Evolutionary conservation across 1,140 invertebrate species (phyloP), one percentile per base, ranked within the genome.

Genomic region (Heliothis subflexa): DNA sequence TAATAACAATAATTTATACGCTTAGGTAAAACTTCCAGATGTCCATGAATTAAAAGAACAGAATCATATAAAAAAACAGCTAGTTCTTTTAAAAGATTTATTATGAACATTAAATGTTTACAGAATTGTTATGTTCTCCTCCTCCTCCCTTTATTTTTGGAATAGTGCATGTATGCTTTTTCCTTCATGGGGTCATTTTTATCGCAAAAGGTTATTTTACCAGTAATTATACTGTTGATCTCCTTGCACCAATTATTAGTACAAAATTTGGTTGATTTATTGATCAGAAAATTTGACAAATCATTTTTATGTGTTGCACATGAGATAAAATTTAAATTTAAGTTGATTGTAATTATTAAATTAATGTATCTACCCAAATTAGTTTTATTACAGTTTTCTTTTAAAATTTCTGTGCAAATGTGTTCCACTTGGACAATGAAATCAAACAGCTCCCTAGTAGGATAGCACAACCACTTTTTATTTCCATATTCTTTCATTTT

Each of bases 381-480:
- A 10, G 3, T 62, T 62, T 45, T 40, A 3, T 62, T 62, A n/a
- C 1, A 1, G 14, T 62, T 9, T 14, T 4, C 5, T 62, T 62
- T 62, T 62, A 62, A 13, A 3, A 62, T 62, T 62, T 40, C 25
- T 16, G 2, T 40, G 5, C 3, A 40, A 40, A 62, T 62, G 9
- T 40, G 40, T 62, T 62, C 61, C 3, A 62, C 28, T 45, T 62
- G 61, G n/a, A 11, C 61, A 62, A 62, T 40, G 33, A 62, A 62
- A 14, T 62, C 61, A 61, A 61, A 61, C 0, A 61, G 57, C 2
- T 5, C 21, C 7, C 28, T 64, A 4, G 61, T 64, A n/a, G 61
- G 61, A 40, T 45, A 64, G 40, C 28, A 64, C 61, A 64, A 40
- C 61, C 28, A 64, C 9, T 64, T 64, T 64, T 64, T 64, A 9